phyloP scores from a whole-genome alignment of 2,888 invertebrate genomes.

The Ommatoiulus sabulosus region DNA sequence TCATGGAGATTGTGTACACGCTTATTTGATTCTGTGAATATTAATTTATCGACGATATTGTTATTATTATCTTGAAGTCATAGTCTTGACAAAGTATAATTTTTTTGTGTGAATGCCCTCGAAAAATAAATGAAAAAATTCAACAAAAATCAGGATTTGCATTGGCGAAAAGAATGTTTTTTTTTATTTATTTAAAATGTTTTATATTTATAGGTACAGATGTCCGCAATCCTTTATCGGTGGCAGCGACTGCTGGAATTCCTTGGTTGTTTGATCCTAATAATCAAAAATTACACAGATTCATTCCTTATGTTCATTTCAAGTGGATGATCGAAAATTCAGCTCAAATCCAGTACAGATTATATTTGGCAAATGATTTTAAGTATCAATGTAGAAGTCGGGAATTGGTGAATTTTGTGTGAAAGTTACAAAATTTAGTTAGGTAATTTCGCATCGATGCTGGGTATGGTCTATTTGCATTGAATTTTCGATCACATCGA shows the following conservation, averaged over 20 bases:
- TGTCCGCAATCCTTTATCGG: neutral
- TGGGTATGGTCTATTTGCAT: neutral
- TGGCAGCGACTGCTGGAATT: neutral
- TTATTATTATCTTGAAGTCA: neutral
- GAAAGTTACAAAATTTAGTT: too few relatives aligned
- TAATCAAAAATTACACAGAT: neutral
- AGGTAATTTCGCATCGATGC: neutral
- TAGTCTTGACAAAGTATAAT: conserved; percentile 1
- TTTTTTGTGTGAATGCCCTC: neutral
- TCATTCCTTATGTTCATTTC: too few relatives aligned
- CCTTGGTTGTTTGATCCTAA: neutral
- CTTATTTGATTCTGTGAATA: neutral
- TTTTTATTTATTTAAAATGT: too few relatives aligned
- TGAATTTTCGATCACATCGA: neutral
- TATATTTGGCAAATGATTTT: too few relatives aligned
- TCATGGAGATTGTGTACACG: neutral
- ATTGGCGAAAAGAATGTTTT: neutral
- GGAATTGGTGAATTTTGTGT: too few relatives aligned
- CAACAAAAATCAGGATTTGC: too few relatives aligned
- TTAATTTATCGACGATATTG: neutral
- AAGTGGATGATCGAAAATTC: too few relatives aligned
- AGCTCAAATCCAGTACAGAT: too few relatives aligned
- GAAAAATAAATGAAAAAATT: neutral
- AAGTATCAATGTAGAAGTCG: too few relatives aligned
- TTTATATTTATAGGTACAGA: neutral